These are phyloP conservation scores for Cybosia mesomella DNA, from an alignment of 2,888 invertebrate genomes.

Conservation along the genomic window DNA sequence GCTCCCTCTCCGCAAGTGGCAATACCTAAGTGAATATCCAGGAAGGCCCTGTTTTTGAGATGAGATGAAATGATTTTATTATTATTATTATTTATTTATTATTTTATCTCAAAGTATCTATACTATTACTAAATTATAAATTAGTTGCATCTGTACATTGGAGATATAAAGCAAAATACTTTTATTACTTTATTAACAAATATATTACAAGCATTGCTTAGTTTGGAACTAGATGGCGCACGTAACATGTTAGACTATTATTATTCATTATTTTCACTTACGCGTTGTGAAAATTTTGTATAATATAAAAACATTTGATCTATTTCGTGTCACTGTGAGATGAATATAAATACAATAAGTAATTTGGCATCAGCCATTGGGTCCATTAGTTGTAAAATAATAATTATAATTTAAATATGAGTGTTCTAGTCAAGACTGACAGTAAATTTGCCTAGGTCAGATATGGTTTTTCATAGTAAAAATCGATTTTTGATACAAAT, in stretches of 20 bases:
- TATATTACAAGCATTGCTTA: not conserved
- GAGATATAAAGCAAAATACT: no score
- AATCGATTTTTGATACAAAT: conserved; percentile 28
- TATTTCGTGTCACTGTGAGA: not conserved
- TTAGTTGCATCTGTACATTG: no score
- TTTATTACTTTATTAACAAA: not conserved
- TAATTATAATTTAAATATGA: not conserved
- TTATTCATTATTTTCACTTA: not conserved
- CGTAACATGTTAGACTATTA: not conserved
- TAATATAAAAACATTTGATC: not conserved
- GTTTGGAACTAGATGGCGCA: not conserved
- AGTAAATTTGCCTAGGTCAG: not conserved
- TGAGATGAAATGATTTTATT: no score
- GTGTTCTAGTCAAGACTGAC: no score
- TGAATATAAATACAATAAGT: not conserved
- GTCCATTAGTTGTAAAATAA: not conserved
- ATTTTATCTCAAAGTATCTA: no score
- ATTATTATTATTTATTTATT: no score
- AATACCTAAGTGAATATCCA: no score
- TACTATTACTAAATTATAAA: no score
- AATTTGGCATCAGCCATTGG: not conserved
- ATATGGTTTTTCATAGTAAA: not conserved
- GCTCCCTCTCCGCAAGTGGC: no score
- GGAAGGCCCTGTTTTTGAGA: no score
- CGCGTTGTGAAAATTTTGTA: not conserved